Evolutionary conservation across 2,888 invertebrate species (phyloP), one percentile per base, ranked within the genome.

Genomic region (Maniola hyperantus): DNA sequence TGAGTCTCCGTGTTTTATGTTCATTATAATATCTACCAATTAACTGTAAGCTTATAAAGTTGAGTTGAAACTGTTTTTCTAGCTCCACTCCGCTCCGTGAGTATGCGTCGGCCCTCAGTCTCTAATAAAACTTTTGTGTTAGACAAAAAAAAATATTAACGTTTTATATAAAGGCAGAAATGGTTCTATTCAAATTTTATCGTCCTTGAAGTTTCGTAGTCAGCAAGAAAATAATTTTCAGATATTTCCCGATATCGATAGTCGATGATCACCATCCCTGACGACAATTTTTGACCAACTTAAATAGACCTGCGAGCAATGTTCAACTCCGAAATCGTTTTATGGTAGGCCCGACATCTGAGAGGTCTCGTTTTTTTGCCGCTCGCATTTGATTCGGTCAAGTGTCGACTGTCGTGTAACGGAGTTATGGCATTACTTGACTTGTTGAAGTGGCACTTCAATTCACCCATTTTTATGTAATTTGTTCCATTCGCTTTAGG

Each of bases 301-400:
- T 78, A 75, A 74, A 69, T 71, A 73, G 74, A 79, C 76, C 79
- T 78, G 78, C 74, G 79, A 77, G 77, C 80, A 78, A 77, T 75
- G 79, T 77, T 77, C 76, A 73, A 78, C 73, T 77, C 77, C 73
- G 77, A 78, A 77, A 78, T 76, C 74, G 79, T 83, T 79, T 78
- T 75, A 76, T 76, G 78, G 77, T 73, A 75, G 54, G 5, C 34
- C 15, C 15, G 36, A 10, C n/a, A 34, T 34, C 34, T 2, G 54
- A 15, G 34, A 15, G 75, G 70, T 70, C 75, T 75, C 76, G 72
- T 76, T 77, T 79, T 79, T 75, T 68, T 71, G 72, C 66, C 70
- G 66, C 68, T 64, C 69, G 65, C 55, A 64, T 70, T 68, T 74
- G 69, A 73, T 74, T 72, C 69, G 70, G 71, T 69, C 65, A 65